phyloP scores from a whole-genome alignment of 1,140 invertebrate genomes.

The Trichoplusia ni region DNA sequence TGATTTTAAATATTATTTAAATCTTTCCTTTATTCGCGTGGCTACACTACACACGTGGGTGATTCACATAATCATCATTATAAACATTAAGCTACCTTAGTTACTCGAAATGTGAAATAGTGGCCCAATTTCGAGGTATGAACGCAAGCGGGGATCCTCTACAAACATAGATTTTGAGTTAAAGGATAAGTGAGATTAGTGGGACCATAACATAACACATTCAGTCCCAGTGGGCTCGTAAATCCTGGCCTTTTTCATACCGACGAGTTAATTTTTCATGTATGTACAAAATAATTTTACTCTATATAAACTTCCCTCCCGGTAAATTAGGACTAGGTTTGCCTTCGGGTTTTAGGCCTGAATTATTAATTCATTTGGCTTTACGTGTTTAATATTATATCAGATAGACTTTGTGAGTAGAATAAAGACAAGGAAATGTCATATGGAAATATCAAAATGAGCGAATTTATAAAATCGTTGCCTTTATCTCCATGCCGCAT shows the following conservation, averaged over 20 bases:
- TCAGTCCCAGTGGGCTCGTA: constrained; percentile 12
- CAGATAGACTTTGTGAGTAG: no score
- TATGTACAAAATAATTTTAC: constrained; percentile 10
- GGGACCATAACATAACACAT: constrained; percentile 14
- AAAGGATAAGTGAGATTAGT: constrained; percentile 23
- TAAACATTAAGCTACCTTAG: no score
- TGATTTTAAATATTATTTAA: not conserved
- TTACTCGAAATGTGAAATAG: no score
- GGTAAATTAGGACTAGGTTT: not conserved
- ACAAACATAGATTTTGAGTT: constrained; percentile 19
- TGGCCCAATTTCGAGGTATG: not conserved
- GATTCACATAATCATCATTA: no score
- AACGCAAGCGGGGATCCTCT: not conserved
- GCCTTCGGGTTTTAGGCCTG: not conserved
- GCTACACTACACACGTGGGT: no score
- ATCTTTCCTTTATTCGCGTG: no score
- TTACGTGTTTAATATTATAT: no score
- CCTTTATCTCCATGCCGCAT: no score
- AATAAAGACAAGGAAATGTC: no score
- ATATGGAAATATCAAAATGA: no score
- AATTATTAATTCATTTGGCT: no score
- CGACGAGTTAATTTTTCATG: constrained; percentile 19
- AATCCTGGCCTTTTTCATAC: constrained; percentile 8
- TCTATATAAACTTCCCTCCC: not conserved
- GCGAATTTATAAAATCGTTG: no score